Evolutionary conservation across 1,140 invertebrate species (phyloP), one percentile per base, ranked within the genome.

Genomic region (Lucilia sericata): DNA sequence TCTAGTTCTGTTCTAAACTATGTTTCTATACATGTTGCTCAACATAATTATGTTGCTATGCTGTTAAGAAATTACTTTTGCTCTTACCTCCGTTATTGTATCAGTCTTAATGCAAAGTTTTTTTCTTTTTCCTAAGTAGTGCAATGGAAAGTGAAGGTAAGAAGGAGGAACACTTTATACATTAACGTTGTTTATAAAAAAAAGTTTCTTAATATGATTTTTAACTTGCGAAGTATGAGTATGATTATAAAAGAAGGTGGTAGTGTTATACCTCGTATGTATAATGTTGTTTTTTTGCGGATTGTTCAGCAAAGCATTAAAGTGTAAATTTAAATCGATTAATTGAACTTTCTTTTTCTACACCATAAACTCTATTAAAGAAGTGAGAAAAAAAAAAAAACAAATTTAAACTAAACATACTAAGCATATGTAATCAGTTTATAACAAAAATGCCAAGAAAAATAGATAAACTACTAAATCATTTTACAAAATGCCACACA

Each of bases 251-350:
- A 60, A 42, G 42, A 42, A 60, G 55, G 55, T 17, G 55, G 55
- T 75, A 12, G 25, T 74, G 30, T 30, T 83, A 19, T 74, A n/a
- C 25, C 70, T 25, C 36, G 10, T 42, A 42, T 42, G 42, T 42
- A 42, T 42, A 42, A 21, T 51, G 13, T 81, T 3, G 0, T 8
- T 17, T 19, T 70, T 5, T 83, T 30, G 30, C 14, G n/a, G 25
- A 74, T 14, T 21, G 21, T 19, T 65, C 36, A 74, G 2, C 60
- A 75, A 83, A 74, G 82, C 82, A 83, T 83, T 83, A 83, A 83
- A 83, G 82, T 83, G 82, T 83, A 83, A 83, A 74, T 47, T 83
- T 83, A 74, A 42, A 83, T 83, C 82, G 82, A 83, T 83, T 83
- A 74, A 65, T 74, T 83, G 65, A 83, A 83, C 82, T 83, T 83